Base-by-base conservation (phyloP, 2,888 invertebrate species). In the Dryadula phaetusa region DNA sequence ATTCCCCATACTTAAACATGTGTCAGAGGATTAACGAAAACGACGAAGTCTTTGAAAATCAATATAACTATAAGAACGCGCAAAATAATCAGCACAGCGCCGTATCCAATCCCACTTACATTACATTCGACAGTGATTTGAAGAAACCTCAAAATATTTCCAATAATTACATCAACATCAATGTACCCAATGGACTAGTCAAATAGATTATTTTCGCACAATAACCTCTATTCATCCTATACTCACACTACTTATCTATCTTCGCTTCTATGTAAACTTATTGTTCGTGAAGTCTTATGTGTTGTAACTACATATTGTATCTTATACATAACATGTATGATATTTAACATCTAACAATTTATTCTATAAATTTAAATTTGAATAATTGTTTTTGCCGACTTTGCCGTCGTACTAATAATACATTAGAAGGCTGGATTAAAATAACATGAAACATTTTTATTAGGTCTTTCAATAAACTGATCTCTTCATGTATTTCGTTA, bases 41-140 rank as follows among this genome's bases (percentile, higher is more conserved):
- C 0, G 91, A 92, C 69, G 91, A 92, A 61, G 92, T 92, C 12
- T 91, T 92, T 72, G 84, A 85, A 72, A 85, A 83, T 67, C 78
- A 83, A 60, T 82, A 84, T 65, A 90, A 90, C 66, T 74, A 79
- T 22, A 90, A 84, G 73, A 91, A 91, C 65, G 73, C 75, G 5
- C 82, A 84, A 42, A 84, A 82, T 63, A 67, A 63, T 20, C 66
- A 69, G 22, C 83, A 82, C 65, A 78, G 80, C 32, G 88, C 87
- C 25, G 86, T 90, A 37, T 84, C 88, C 16, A 92, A 92, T 71
- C 92, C 89, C 18, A 90, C 88, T n/a, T 92, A 92, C 65, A 89
- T 89, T 37, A 83, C 87, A 1, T 80, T 87, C 66, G 84, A 85
- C 65, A 76, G 79, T 16, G 85, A 86, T 64, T 74, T 80, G n/a